Base-by-base conservation (phyloP, 2,113 vertebrate genomes). In the Menidia beryllina region DNA sequence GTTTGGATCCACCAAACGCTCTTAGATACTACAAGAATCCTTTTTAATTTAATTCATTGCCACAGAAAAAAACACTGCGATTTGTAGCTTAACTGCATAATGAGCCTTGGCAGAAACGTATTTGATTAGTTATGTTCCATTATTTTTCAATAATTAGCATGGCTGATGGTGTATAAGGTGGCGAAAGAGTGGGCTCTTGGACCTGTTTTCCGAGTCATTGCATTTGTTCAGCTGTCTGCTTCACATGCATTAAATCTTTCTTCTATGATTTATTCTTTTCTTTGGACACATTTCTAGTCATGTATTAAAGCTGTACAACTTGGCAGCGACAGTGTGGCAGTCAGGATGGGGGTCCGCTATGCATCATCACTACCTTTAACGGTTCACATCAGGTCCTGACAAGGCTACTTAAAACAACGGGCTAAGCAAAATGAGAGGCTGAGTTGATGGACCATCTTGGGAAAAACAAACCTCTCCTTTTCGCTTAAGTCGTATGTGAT, bases 171-270 rank as follows among this genome's bases (percentile, higher is more conserved):
- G 83, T 88, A 85, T 86, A 84, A 81, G 81, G 77, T 59, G 74
- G 69, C 66, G 81, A 53, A 57, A 80, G 79, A 81, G 74, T 48
- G 76, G 69, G 85, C 81, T 83, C 88, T 86, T 89, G 85, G 81
- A 72, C 84, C 83, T 69, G 71, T 89, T 88, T 89, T 92, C 88
- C 82, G 85, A 89, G 84, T 88, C 88, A 70, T 60, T 88, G 87
- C 86, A 75, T 93, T 93, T 90, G 90, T 86, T 92, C 88, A 88
- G 87, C 91, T 91, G 92, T 89, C 86, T 89, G 75, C 77, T 78
- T 80, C 84, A 60, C 84, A 53, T 69, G 81, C 72, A 88, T 91
- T 89, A 92, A 86, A 89, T 91, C 88, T 90, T 71, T 65, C 60
- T 71, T 54, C 67, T 79, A 83, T 86, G 91, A 88, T 92, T 93